A percentile compares a stretch with the other conserved stretches of the same genome.
phyloP scores from a whole-genome alignment of 2,888 invertebrate species.

The Drymonia ruficornis region DNA sequence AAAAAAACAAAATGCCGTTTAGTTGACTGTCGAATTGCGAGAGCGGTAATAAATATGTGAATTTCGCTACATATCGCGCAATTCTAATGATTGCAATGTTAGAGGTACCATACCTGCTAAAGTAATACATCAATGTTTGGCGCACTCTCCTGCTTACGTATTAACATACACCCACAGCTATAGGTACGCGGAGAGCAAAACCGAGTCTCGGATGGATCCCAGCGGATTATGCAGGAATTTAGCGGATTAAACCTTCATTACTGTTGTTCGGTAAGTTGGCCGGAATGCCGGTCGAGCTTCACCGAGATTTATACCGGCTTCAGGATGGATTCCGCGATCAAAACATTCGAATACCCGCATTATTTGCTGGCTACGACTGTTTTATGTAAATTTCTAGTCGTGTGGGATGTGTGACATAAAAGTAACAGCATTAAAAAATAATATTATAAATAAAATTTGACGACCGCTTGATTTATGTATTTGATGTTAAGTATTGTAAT shows the following conservation, averaged over 20 bases:
- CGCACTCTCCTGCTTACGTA: slow-evolving; percentile 20
- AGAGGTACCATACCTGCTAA: too few species aligned
- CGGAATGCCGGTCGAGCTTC: slow-evolving; percentile 63
- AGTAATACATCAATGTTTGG: too few species aligned
- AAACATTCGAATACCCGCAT: slow-evolving; percentile 58
- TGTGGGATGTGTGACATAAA: slow-evolving; percentile 33
- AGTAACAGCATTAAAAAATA: too few species aligned
- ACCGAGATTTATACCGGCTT: slow-evolving; percentile 64
- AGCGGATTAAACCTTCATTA: slow-evolving; percentile 75
- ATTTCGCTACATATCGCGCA: too few species aligned
- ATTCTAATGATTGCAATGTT: too few species aligned
- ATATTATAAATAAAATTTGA: too few species aligned
- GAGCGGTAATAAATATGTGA: too few species aligned
- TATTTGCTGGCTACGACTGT: slow-evolving; percentile 60
- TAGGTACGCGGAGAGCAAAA: slow-evolving; percentile 48
- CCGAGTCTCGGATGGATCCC: slow-evolving; percentile 52
- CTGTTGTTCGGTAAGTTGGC: slow-evolving; percentile 71
- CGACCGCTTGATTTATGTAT: too few species aligned
- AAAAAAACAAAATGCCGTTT: too few species aligned
- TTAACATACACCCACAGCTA: slow-evolving; percentile 34
- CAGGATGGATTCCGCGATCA: slow-evolving; percentile 56
- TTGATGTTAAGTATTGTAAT: too few species aligned
- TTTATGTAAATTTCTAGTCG: slow-evolving; percentile 59
- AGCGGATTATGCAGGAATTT: slow-evolving; percentile 65
- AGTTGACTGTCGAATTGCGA: too few species aligned